Evolutionary conservation across 1,140 invertebrate species (phyloP).

Genomic region (Archivesica marissinica): DNA sequence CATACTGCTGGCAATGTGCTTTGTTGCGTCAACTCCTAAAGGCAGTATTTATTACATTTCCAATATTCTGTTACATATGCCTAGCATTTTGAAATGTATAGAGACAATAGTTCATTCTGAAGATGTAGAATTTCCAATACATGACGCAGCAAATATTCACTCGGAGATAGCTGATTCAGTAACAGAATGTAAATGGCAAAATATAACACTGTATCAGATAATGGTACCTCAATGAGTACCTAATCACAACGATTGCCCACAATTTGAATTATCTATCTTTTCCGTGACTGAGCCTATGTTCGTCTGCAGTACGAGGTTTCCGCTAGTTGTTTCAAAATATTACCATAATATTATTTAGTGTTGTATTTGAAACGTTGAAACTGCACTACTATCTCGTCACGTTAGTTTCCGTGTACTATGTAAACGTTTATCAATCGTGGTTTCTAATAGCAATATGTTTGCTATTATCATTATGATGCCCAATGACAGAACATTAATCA

Average conservation of each 20-base stretch:
- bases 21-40: not conserved
- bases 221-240: too few species aligned
- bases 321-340: not conserved
- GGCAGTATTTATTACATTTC: conserved; percentile 1
- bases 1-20: not conserved
- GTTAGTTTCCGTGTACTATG: too few species aligned
- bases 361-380: too few species aligned
- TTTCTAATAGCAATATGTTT: too few species aligned
- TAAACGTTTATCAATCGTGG: too few species aligned
- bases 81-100: not conserved
- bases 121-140: not conserved
- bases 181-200: not conserved
- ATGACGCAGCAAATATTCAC: not conserved
- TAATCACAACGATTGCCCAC: too few species aligned
- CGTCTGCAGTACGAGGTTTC: not conserved
- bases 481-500: too few species aligned
- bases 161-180: not conserved
- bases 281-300: not conserved
- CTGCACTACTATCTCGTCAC: too few species aligned
- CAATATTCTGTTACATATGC: conserved; percentile 3
- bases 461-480: too few species aligned
- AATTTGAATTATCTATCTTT: too few species aligned
- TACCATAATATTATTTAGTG: too few species aligned
- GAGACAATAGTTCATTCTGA: not conserved
- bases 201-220: too few species aligned